Evolutionary conservation across 1,140 invertebrate species (phyloP).

Genomic region (Ephestia elutella): DNA sequence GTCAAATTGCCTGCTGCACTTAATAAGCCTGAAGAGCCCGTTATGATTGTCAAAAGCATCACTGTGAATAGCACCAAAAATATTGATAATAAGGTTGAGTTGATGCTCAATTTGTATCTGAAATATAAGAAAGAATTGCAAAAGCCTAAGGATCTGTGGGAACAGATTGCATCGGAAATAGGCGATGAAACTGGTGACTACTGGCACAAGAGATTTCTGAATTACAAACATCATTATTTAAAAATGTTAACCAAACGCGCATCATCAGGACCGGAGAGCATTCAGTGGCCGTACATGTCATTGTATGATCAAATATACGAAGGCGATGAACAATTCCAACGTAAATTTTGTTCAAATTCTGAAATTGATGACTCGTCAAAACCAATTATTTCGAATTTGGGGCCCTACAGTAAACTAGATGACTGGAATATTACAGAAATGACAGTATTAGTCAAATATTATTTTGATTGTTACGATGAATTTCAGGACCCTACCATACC

Average conservation of each 20-base stretch:
- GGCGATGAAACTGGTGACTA: slow-evolving; percentile 51
- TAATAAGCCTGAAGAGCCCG: slow-evolving; percentile 26
- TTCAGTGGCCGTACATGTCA: slow-evolving; percentile 58
- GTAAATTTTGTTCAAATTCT: slow-evolving; percentile 29
- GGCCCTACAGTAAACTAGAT: slow-evolving; percentile 2
- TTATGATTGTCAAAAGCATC: slow-evolving; percentile 37
- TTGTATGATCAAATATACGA: slow-evolving; percentile 59
- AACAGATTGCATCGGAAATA: slow-evolving; percentile 50
- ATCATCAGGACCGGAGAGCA: slow-evolving; percentile 29
- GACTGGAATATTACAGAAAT: slow-evolving; percentile 47
- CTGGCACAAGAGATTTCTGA: slow-evolving; percentile 63
- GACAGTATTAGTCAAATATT: slow-evolving; percentile 56
- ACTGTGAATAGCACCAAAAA: slow-evolving; percentile 14
- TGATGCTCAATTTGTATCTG: slow-evolving; percentile 55
- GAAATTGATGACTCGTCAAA: neutral
- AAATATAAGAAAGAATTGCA: slow-evolving; percentile 45
- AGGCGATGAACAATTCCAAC: slow-evolving; percentile 52
- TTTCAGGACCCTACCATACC: slow-evolving; percentile 60
- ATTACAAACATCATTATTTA: slow-evolving; percentile 63
- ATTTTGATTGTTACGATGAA: slow-evolving; percentile 60
- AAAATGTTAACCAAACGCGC: slow-evolving; percentile 45
- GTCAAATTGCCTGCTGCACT: slow-evolving; percentile 21
- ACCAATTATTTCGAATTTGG: slow-evolving; percentile 10
- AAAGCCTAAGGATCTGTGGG: slow-evolving; percentile 43
- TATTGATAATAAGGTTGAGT: slow-evolving; percentile 43